These are phyloP conservation scores for Anneissia japonica DNA, from an alignment of 35 echinoderm and acorn worm genomes.

Conservation along the genomic window DNA sequence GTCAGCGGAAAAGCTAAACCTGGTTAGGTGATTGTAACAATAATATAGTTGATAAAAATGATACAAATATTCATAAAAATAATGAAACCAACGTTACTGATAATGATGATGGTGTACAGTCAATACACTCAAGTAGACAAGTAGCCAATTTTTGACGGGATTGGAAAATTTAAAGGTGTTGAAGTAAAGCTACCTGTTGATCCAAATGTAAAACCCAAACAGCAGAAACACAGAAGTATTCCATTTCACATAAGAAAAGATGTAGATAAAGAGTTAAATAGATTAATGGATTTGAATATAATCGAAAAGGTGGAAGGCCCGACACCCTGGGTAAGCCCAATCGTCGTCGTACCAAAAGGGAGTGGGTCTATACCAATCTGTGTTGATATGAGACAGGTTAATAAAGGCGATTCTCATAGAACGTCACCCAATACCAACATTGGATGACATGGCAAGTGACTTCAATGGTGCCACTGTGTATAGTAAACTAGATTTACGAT, in stretches of 20 bases:
- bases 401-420: constrained; percentile 16
- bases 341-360: constrained; percentile 51
- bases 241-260: constrained; percentile 59
- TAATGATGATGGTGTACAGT: too few species aligned
- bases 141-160: constrained; percentile 12
- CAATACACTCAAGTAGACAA: too few species aligned
- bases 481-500: constrained; percentile 49
- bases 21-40: too few species aligned
- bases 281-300: constrained; percentile 19
- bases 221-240: constrained; percentile 33
- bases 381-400: constrained; percentile 63
- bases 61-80: too few species aligned
- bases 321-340: constrained; percentile 66
- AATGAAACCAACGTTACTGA: too few species aligned
- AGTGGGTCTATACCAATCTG: constrained; percentile 26
- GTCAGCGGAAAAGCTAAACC: not conserved
- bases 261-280: constrained; percentile 40
- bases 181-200: constrained; percentile 14
- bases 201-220: constrained; percentile 19
- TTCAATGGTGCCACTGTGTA: constrained; percentile 41
- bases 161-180: constrained; percentile 2
- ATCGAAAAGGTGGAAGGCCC: constrained; percentile 46
- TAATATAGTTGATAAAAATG: too few species aligned
- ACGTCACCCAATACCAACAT: constrained; percentile 32
- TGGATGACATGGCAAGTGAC: constrained; percentile 21